Conservation (phyloP, 2,888 invertebrate genomes). For the Protodeltote pygarga region DNA sequence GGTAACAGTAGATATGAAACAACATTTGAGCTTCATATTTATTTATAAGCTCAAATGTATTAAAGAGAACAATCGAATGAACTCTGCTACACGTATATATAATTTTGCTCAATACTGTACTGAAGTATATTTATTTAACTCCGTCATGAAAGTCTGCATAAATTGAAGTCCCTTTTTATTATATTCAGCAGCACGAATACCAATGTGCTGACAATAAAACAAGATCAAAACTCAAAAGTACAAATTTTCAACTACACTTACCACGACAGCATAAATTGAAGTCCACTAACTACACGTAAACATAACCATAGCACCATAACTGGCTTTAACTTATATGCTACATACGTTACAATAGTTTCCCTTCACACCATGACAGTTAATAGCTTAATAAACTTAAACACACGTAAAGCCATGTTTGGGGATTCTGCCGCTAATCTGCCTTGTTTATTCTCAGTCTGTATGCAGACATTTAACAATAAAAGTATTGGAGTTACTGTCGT, state of each 20-base stretch:
- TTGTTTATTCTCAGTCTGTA: conserved; percentile 50
- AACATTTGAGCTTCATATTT: too few relatives aligned
- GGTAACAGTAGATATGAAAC: too few relatives aligned
- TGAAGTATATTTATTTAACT: too few relatives aligned
- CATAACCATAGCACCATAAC: conserved; percentile 14
- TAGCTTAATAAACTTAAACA: conserved; percentile 62
- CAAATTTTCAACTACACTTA: neutral
- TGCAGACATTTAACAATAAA: conserved; percentile 27
- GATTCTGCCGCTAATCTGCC: conserved; percentile 38
- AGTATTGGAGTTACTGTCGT: conserved; percentile 5
- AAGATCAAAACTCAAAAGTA: too few relatives aligned
- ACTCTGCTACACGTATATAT: too few relatives aligned
- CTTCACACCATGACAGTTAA: conserved; percentile 40
- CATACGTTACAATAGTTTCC: conserved; percentile 30
- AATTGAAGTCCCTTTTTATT: too few relatives aligned
- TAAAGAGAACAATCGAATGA: too few relatives aligned
- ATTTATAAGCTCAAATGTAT: too few relatives aligned
- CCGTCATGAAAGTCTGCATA: too few relatives aligned
- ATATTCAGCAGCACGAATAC: too few relatives aligned
- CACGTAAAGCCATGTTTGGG: conserved; percentile 54
- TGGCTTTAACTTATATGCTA: conserved; percentile 8
- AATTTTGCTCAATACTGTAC: too few relatives aligned
- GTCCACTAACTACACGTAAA: conserved; percentile 2
- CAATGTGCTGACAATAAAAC: too few relatives aligned
- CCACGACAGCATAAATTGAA: neutral